A percentile compares a stretch with the other conserved stretches of the same genome.
Conservation (phyloP, 1,140 invertebrate species). For the Cyclina sinensis region DNA sequence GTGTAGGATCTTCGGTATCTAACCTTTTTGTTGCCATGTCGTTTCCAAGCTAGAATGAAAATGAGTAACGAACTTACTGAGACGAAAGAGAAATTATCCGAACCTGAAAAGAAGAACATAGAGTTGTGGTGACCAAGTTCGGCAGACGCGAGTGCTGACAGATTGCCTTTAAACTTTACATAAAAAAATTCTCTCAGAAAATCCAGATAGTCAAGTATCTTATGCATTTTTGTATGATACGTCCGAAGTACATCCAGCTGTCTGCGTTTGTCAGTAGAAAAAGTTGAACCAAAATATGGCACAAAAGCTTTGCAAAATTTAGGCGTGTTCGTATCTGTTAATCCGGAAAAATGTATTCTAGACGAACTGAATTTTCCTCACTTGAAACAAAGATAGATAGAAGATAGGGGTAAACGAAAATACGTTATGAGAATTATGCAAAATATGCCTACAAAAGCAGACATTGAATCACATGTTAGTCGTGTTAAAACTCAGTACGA, state of each 20-base stretch:
- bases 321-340: no score
- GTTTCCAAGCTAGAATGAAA: slow-evolving; percentile 42
- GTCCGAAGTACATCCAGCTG: no score
- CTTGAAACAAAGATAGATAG: slow-evolving; percentile 2
- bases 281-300: background rate
- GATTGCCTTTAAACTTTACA: no score
- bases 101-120: background rate
- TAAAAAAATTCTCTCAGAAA: no score
- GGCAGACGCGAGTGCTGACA: no score
- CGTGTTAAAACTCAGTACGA: no score
- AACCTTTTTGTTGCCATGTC: background rate
- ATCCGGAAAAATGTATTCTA: no score
- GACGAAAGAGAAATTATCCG: background rate
- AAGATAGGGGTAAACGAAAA: background rate
- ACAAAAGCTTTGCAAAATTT: background rate
- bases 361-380: no score
- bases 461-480: background rate
- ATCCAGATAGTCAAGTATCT: no score
- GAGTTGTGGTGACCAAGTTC: no score
- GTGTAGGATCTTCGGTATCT: background rate
- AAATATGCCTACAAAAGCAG: background rate
- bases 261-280: background rate
- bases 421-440: background rate
- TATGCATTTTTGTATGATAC: no score
- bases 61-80: slow-evolving; percentile 1